phyloP scores from a whole-genome alignment of 2,113 vertebrate species.

The Oreamnos americanus region DNA sequence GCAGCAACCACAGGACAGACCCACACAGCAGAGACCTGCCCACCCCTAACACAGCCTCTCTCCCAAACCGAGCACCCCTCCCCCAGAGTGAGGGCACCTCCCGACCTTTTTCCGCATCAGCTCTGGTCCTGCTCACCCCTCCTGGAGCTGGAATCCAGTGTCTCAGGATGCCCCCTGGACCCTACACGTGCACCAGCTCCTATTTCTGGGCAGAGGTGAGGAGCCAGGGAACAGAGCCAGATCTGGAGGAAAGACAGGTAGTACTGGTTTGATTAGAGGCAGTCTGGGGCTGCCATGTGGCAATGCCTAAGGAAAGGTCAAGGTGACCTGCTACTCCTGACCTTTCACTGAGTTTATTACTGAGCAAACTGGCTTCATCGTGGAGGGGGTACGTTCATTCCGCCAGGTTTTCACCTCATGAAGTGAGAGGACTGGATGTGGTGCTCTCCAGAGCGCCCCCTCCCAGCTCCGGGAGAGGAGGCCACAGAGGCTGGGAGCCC shows the following conservation, averaged over 20 bases:
- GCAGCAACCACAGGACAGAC: neutral
- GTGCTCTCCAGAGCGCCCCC: neutral
- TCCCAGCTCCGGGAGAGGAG: neutral
- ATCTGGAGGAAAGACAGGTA: neutral
- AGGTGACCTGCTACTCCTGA: neutral
- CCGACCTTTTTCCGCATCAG: rapidly evolving
- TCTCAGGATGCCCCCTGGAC: neutral
- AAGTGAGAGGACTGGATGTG: neutral
- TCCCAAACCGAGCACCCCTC: rapidly evolving
- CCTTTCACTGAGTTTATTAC: neutral
- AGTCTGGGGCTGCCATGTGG: neutral
- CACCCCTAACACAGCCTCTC: rapidly evolving
- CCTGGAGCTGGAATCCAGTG: neutral
- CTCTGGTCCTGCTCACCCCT: rapidly evolving
- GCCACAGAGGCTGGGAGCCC: neutral
- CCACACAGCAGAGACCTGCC: neutral
- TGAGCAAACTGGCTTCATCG: neutral
- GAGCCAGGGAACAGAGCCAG: neutral
- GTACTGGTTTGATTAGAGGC: neutral
- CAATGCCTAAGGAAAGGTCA: neutral
- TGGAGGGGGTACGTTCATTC: neutral
- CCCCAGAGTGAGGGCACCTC: neutral
- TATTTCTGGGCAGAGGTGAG: neutral
- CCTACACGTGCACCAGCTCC: neutral
- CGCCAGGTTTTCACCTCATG: rapidly evolving